Conservation (phyloP, 2,888 invertebrate genomes). For the Lycophotia porphyrea region DNA sequence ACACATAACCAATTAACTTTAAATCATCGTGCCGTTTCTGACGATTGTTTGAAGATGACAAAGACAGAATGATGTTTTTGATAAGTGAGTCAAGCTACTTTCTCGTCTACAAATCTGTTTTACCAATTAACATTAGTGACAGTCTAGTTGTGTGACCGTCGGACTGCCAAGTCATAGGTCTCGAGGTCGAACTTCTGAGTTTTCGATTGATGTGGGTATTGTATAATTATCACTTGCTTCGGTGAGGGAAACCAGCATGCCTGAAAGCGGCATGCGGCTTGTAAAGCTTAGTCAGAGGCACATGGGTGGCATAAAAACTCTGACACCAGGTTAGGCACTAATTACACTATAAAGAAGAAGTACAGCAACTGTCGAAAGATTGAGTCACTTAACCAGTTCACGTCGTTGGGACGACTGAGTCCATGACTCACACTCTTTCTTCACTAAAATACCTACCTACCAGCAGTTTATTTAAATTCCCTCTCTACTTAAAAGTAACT, state of each 20-base stretch:
- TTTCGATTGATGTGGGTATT: too few species aligned
- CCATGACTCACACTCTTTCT: slow-evolving; percentile 26
- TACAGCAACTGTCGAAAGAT: background rate
- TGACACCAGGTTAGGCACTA: too few species aligned
- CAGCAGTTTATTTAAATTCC: slow-evolving; percentile 49
- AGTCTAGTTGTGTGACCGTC: too few species aligned
- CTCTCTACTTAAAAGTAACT: slow-evolving; percentile 50
- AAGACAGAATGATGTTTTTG: background rate
- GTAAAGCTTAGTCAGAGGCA: too few species aligned
- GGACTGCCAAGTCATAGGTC: too few species aligned
- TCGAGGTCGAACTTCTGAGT: too few species aligned
- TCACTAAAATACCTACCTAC: background rate
- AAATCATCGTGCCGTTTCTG: background rate
- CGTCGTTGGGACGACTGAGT: too few species aligned
- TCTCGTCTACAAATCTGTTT: background rate
- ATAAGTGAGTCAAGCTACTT: background rate
- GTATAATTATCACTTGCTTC: too few species aligned
- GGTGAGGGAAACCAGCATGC: too few species aligned
- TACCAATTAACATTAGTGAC: background rate
- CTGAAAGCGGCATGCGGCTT: too few species aligned
- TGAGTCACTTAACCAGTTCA: background rate
- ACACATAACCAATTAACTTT: background rate
- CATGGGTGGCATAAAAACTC: too few species aligned
- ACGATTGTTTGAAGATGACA: background rate
- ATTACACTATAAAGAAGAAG: too few species aligned